phyloP scores from a whole-genome alignment of 53 echinoderm and acorn worm species.

The Astropecten irregularis region DNA sequence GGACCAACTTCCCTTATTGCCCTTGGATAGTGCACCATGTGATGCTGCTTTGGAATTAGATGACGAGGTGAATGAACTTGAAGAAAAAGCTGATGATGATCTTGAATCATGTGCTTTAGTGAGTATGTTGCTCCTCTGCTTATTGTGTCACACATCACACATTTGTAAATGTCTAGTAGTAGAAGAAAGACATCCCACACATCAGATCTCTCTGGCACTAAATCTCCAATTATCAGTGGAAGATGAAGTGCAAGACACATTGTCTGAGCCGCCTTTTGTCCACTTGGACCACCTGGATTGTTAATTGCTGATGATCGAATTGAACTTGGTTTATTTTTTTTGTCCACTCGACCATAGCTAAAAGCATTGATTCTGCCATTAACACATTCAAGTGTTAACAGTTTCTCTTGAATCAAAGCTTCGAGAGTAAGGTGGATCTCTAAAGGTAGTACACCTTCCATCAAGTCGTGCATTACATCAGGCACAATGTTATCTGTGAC shows the following conservation, averaged over 20 bases:
- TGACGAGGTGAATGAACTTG: slow-evolving; percentile 32
- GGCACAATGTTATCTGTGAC: slow-evolving; percentile 14
- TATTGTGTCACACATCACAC: slow-evolving; percentile 42
- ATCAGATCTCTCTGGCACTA: slow-evolving; percentile 23
- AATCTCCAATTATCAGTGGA: slow-evolving; percentile 65
- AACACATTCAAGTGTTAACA: not conserved
- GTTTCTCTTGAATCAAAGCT: not conserved
- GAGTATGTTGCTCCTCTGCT: slow-evolving; percentile 35
- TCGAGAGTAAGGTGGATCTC: slow-evolving; percentile 29
- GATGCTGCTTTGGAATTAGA: slow-evolving; percentile 69
- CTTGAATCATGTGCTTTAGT: slow-evolving; percentile 38
- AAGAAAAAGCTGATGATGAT: slow-evolving; percentile 53
- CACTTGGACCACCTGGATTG: slow-evolving; percentile 51
- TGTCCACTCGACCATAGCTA: slow-evolving; percentile 50
- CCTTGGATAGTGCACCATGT: slow-evolving; percentile 48
- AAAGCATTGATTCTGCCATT: slow-evolving; percentile 42
- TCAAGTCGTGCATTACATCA: slow-evolving; percentile 65
- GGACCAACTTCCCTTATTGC: slow-evolving; percentile 26
- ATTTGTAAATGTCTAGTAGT: slow-evolving; percentile 53
- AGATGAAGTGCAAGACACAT: slow-evolving; percentile 41
- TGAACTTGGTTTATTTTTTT: slow-evolving; percentile 51
- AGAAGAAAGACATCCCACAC: slow-evolving; percentile 43
- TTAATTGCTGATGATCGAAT: slow-evolving; percentile 1
- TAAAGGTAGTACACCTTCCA: slow-evolving; percentile 50
- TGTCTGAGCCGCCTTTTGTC: slow-evolving; percentile 65